phyloP scores from a whole-genome alignment of 2,888 invertebrate species.

The Cephus pygmeus region DNA sequence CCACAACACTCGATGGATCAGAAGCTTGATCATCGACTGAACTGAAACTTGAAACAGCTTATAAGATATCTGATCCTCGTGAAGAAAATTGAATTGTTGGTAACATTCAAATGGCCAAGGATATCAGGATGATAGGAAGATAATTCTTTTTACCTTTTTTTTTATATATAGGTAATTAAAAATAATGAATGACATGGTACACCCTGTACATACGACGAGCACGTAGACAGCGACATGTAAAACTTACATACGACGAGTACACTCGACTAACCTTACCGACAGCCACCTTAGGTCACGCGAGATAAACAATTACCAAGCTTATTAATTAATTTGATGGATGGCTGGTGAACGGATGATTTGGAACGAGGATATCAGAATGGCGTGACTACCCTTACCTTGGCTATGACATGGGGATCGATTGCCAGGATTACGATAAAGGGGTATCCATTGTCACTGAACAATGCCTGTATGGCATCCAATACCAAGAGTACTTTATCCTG shows the following conservation, averaged over 20 bases:
- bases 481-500: constrained; percentile 94
- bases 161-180: no score
- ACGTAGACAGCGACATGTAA: neutral
- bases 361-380: neutral
- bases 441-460: constrained; percentile 92
- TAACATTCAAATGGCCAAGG: no score
- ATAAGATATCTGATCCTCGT: no score
- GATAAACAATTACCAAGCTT: constrained; percentile 28
- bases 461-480: constrained; percentile 93
- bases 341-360: neutral
- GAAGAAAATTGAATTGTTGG: no score
- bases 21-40: neutral
- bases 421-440: constrained; percentile 97
- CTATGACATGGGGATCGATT: constrained; percentile 98
- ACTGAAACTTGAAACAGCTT: no score
- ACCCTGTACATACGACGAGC: neutral
- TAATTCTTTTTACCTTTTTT: no score
- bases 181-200: no score
- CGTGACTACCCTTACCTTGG: constrained; percentile 76
- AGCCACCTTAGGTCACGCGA: constrained; percentile 69
- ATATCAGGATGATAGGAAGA: no score
- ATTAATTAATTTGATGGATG: constrained; percentile 9
- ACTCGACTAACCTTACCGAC: constrained; percentile 74
- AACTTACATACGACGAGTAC: constrained; percentile 34
- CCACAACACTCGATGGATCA: neutral